These are phyloP conservation scores for Zosterops borbonicus DNA, from an alignment of 2,113 vertebrate species.

Conservation along the genomic window DNA sequence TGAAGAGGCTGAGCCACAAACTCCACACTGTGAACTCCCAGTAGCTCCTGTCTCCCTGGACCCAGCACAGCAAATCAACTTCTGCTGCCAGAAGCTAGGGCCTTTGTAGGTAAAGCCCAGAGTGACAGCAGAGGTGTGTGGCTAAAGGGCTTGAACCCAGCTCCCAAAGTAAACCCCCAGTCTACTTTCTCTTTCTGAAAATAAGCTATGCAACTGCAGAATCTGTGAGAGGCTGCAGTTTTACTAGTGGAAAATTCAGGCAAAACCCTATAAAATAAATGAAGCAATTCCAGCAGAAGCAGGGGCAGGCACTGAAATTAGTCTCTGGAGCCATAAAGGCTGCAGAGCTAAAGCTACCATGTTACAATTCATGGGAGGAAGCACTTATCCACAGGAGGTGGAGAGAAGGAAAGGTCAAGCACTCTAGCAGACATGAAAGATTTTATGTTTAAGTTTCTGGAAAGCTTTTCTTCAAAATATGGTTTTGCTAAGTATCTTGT, in stretches of 20 bases:
- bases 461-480: background rate
- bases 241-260: background rate
- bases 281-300: background rate
- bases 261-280: background rate
- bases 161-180: background rate
- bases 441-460: background rate
- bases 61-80: background rate
- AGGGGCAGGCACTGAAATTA: background rate
- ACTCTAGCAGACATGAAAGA: background rate
- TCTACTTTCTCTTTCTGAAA: background rate
- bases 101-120: background rate
- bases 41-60: background rate
- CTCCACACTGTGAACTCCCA: background rate
- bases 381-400: background rate
- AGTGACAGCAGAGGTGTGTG: background rate
- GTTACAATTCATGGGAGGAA: background rate
- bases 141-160: background rate
- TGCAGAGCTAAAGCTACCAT: background rate
- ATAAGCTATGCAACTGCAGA: background rate
- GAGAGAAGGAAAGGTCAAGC: background rate
- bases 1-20: background rate
- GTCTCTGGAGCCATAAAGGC: background rate
- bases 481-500: background rate
- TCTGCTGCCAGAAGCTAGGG: background rate
- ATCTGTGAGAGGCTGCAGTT: background rate